These are phyloP conservation scores for Sciaenops ocellatus DNA, from an alignment of 2,797 vertebrate genomes.

Conservation along the genomic window DNA sequence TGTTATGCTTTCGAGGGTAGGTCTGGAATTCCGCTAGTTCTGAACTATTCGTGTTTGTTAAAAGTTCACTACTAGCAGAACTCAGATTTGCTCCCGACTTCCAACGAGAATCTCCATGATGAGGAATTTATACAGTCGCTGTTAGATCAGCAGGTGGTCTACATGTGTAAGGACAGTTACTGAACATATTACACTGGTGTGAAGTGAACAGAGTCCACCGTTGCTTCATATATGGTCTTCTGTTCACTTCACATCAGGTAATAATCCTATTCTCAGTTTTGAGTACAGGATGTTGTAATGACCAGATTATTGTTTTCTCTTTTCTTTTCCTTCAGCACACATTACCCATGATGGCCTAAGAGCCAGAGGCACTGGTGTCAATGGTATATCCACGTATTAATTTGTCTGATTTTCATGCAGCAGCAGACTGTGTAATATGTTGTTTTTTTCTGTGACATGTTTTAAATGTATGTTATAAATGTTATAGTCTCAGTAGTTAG, in stretches of 20 bases:
- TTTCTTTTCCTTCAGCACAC: background rate
- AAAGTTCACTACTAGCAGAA: constrained; percentile 91
- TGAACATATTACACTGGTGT: constrained; percentile 59
- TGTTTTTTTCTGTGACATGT: background rate
- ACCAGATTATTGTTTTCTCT: background rate
- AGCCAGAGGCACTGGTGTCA: background rate
- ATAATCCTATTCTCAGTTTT: constrained; percentile 35
- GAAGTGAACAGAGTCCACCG: constrained; percentile 61
- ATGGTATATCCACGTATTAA: constrained; percentile 5
- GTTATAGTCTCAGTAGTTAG: too few species aligned
- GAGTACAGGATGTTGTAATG: constrained; percentile 5
- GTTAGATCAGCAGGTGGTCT: constrained; percentile 29
- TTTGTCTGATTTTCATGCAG: constrained; percentile 4
- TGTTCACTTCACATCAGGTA: constrained; percentile 73
- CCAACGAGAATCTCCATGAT: constrained; percentile 51
- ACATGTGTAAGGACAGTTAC: background rate
- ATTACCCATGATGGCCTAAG: background rate
- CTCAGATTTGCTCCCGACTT: constrained; percentile 84
- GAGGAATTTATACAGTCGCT: background rate
- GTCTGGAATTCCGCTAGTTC: constrained; percentile 90
- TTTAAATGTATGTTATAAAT: too few species aligned
- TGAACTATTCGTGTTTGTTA: constrained; percentile 84
- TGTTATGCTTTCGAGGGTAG: constrained; percentile 77
- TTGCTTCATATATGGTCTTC: constrained; percentile 25
- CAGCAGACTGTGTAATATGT: background rate